These are phyloP conservation scores for Coptotermes formosanus DNA, from an alignment of 1,140 invertebrate genomes.

Conservation along the genomic window DNA sequence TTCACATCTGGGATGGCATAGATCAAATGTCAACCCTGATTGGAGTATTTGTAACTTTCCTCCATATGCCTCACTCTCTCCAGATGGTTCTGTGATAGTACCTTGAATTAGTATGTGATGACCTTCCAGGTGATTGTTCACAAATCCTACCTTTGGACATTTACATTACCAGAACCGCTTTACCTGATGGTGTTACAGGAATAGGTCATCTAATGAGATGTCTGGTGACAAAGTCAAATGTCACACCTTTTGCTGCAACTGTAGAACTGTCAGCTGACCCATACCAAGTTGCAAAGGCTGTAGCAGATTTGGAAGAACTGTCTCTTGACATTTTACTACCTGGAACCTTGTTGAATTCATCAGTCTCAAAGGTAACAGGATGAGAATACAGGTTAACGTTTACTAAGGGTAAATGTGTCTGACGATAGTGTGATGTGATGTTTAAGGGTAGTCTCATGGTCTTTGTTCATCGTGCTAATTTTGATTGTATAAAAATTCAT, in stretches of 20 bases:
- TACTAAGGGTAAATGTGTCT: neutral
- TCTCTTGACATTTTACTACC: neutral
- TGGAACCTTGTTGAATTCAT: neutral
- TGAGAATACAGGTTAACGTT: neutral
- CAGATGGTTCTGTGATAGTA: no score
- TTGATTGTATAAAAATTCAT: neutral
- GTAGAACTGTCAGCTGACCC: constrained; percentile 27
- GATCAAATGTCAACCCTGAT: no score
- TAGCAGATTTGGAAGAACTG: neutral
- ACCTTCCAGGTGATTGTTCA: no score
- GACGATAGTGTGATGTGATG: neutral
- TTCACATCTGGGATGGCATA: no score
- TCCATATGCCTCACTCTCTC: no score
- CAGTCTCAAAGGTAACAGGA: constrained; percentile 23
- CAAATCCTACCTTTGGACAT: no score
- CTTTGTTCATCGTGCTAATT: neutral
- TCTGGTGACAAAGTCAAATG: constrained; percentile 15
- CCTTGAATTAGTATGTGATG: no score
- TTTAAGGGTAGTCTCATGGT: neutral
- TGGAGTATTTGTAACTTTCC: no score
- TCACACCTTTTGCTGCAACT: neutral
- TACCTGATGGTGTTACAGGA: neutral
- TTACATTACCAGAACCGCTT: no score
- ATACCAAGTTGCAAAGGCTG: neutral
- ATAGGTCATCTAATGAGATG: constrained; percentile 31